These are phyloP conservation scores for Leptodactylus fallax DNA, from an alignment of 2,797 vertebrate species.

Conservation along the genomic window DNA sequence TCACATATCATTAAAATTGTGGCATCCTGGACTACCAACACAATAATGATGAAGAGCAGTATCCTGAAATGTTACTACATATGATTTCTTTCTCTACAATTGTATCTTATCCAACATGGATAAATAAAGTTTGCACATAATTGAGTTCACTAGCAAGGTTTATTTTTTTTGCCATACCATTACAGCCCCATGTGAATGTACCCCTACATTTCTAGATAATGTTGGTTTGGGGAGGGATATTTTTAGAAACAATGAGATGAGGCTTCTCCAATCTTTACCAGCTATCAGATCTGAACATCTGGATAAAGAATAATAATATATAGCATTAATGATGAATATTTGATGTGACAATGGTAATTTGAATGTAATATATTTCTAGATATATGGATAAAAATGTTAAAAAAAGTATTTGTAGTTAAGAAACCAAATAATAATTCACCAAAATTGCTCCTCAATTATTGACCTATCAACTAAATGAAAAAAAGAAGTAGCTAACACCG, in stretches of 20 bases:
- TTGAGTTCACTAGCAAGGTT: too few relatives aligned
- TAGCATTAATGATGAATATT: neutral
- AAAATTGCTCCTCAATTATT: slow-evolving; percentile 43
- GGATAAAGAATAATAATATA: neutral
- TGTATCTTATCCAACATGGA: too few relatives aligned
- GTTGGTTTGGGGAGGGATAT: neutral
- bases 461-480: neutral
- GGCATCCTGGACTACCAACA: too few relatives aligned
- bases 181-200: neutral
- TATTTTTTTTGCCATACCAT: neutral
- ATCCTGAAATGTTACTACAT: too few relatives aligned
- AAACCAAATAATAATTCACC: slow-evolving; percentile 15
- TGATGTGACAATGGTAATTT: neutral
- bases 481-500: neutral
- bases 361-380: neutral
- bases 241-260: too few relatives aligned
- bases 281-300: too few relatives aligned
- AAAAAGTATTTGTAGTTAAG: neutral
- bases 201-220: neutral
- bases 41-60: too few relatives aligned
- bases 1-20: too few relatives aligned
- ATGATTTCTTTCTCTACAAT: too few relatives aligned
- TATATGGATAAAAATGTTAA: neutral
- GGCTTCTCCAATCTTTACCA: too few relatives aligned
- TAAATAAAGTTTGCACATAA: too few relatives aligned